These are phyloP conservation scores for Chloroclysta siterata DNA, from an alignment of 2,888 invertebrate species.

Conservation along the genomic window DNA sequence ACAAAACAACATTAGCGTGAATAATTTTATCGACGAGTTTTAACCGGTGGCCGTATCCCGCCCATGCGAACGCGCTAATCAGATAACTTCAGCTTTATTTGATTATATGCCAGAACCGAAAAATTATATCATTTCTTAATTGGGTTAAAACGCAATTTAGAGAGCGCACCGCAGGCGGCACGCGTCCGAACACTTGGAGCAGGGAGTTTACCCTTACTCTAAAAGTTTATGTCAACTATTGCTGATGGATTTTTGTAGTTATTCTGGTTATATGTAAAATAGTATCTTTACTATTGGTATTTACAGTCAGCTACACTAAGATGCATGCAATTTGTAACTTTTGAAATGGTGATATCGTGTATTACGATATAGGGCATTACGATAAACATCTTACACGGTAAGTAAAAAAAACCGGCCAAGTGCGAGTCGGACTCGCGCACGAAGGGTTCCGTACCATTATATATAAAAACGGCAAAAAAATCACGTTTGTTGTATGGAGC, in stretches of 20 bases:
- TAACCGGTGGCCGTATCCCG: conserved; percentile 57
- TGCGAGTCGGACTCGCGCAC: too few relatives aligned
- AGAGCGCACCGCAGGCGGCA: conserved; percentile 75
- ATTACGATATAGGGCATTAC: too few relatives aligned
- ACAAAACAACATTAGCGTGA: conserved; percentile 39
- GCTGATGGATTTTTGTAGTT: not conserved
- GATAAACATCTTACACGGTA: too few relatives aligned
- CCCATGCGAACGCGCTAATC: conserved; percentile 73
- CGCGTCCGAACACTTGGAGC: conserved; percentile 58
- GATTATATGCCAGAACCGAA: conserved; percentile 82
- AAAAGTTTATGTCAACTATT: conserved; percentile 33
- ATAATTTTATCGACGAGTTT: conserved; percentile 53
- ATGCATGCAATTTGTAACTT: too few relatives aligned
- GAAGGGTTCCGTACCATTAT: too few relatives aligned
- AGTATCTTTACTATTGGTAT: too few relatives aligned
- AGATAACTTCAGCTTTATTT: conserved; percentile 79
- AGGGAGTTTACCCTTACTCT: conserved; percentile 33
- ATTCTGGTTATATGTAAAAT: not conserved
- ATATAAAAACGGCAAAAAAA: too few relatives aligned
- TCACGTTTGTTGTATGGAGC: too few relatives aligned
- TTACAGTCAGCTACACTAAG: too few relatives aligned
- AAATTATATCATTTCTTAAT: conserved; percentile 83
- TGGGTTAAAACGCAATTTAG: conserved; percentile 85
- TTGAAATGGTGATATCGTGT: too few relatives aligned
- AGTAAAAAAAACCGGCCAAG: too few relatives aligned